Evolutionary conservation across 2,888 invertebrate species (phyloP), one percentile per base, ranked within the genome.

Genomic region (Tetragonula carbonaria): DNA sequence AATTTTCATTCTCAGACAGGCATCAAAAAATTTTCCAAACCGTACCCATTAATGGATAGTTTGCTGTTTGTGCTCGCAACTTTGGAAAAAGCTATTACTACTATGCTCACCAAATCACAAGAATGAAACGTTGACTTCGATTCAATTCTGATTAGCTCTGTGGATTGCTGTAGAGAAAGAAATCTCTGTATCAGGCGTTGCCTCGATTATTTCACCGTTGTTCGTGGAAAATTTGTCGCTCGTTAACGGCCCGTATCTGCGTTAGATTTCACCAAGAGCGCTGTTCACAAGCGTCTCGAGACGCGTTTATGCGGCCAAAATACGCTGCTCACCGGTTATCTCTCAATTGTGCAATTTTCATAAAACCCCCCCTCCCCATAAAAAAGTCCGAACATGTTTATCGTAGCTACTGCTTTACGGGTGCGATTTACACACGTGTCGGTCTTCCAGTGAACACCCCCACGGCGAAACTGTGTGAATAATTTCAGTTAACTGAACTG

Each of bases 381-480:
- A 53, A 74, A 78, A 65, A 45, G 45, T 6, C 14, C 21, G 33
- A 45, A n/a, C 78, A 59, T 62, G 78, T 79, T 79, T 45, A 79
- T 79, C 67, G 67, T 53, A 16, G n/a, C 53, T 38, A n/a, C 28
- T 74, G 74, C 73, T 73, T 78, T 73, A 78, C 78, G 57, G 16
- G 66, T 57, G n/a, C 23, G 23, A 79, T 79, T 79, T 79, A 79
- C 67, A 67, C 45, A 8, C 45, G 45, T 79, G 75, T 75, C 75
- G 59, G 67, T 53, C 45, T 59, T 38, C n/a, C 67, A 51, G 21
- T 18, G 75, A 50, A 21, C 28, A 28, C 74, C 51, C 28, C 51
- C 21, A 21, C 62, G 0, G 28, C 1, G 53, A 50, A n/a, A 18
- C 13, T 45, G 45, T 45, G 45, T 45, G 45, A 21, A 59, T 50